phyloP scores from a whole-genome alignment of 2,113 vertebrate species.

The Ceyx cyanopectus region DNA sequence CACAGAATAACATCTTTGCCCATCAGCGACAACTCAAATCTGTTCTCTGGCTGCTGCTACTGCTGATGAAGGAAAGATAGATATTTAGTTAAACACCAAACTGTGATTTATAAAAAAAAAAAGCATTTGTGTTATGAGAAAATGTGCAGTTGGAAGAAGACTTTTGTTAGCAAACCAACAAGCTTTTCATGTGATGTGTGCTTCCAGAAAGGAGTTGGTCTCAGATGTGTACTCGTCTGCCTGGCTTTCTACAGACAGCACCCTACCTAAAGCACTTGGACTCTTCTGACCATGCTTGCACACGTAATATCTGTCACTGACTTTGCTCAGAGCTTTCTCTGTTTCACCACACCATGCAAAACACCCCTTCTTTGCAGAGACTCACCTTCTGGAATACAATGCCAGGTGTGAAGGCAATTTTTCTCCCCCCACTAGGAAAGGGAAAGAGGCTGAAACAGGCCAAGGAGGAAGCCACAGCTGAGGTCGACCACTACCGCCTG shows the following conservation, averaged over 20 bases:
- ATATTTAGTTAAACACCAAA: slow-evolving; percentile 61
- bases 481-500: slow-evolving; percentile 77
- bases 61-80: slow-evolving; percentile 46
- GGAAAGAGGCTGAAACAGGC: slow-evolving; percentile 79
- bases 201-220: not conserved
- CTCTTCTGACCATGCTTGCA: not conserved
- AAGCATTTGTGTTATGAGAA: not conserved
- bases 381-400: not conserved
- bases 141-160: not conserved
- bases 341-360: not conserved
- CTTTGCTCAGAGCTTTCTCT: not conserved
- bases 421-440: slow-evolving; percentile 72
- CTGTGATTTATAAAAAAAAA: not conserved
- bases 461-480: slow-evolving; percentile 79
- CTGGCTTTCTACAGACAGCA: not conserved
- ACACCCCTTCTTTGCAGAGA: not conserved
- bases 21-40: slow-evolving; percentile 74
- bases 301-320: not conserved
- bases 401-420: not conserved
- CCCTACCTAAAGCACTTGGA: not conserved
- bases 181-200: not conserved
- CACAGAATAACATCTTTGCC: slow-evolving; percentile 71
- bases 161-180: slow-evolving; percentile 10
- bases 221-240: not conserved
- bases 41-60: slow-evolving; percentile 60